A percentile compares a stretch with the other conserved stretches of the same genome.
phyloP scores from a whole-genome alignment of 2,797 vertebrate species.

The Catharus ustulatus region DNA sequence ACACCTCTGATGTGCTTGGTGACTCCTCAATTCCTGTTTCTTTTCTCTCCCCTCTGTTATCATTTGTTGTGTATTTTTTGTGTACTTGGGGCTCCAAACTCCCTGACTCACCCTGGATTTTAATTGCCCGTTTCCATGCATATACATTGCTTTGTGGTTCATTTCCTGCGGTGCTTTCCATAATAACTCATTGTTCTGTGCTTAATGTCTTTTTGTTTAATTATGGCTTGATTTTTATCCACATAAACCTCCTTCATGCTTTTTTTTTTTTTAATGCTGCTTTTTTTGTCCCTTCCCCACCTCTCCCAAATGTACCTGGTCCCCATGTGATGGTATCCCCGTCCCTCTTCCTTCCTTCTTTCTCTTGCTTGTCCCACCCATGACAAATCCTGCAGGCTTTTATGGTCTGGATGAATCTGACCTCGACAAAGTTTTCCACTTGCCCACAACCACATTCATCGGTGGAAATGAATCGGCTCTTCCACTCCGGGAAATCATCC shows the following conservation, averaged over 20 bases:
- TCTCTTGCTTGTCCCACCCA: slow-evolving; percentile 37
- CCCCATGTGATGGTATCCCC: background rate
- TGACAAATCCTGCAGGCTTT: slow-evolving; percentile 79
- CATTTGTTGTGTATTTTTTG: background rate
- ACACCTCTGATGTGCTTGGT: background rate
- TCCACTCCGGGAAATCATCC: slow-evolving; percentile 91
- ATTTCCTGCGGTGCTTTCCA: background rate
- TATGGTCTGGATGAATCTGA: slow-evolving; percentile 89
- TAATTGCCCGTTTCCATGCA: slow-evolving; percentile 25
- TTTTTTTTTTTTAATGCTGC: slow-evolving; percentile 38
- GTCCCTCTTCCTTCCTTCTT: background rate
- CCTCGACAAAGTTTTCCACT: slow-evolving; percentile 90
- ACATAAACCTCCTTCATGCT: slow-evolving; percentile 46
- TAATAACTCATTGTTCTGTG: background rate
- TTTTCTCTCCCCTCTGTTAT: background rate
- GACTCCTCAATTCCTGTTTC: background rate
- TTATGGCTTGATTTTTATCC: slow-evolving; percentile 26
- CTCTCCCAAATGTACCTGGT: background rate
- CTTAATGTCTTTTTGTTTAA: slow-evolving; percentile 37
- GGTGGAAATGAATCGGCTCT: slow-evolving; percentile 87
- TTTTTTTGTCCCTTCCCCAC: slow-evolving; percentile 22
- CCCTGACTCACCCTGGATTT: slow-evolving; percentile 17
- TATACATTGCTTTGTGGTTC: slow-evolving; percentile 1
- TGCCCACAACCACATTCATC: slow-evolving; percentile 94
- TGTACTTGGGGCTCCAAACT: slow-evolving; percentile 24